These are phyloP conservation scores for Cerceris rybyensis DNA, from an alignment of 2,888 invertebrate genomes.

Conservation along the genomic window DNA sequence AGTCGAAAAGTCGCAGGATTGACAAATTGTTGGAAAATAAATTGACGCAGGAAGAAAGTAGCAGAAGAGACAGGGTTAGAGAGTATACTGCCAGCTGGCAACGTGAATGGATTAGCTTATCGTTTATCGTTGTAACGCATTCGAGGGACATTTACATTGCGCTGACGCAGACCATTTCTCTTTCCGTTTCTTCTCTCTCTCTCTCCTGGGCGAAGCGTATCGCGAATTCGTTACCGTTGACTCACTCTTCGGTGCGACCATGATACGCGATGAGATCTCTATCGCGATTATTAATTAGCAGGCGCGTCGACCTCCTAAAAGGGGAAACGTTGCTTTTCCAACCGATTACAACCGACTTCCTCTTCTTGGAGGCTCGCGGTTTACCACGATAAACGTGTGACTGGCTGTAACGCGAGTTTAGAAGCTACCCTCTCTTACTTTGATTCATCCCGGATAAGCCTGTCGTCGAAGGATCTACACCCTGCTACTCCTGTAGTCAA, in stretches of 20 bases:
- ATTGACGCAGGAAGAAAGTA: conserved; percentile 1
- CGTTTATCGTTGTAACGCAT: conserved; percentile 47
- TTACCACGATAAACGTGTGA: background rate
- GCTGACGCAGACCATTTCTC: conserved; percentile 37
- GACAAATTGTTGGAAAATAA: background rate
- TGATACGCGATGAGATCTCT: conserved; percentile 28
- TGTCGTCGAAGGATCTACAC: too few species aligned
- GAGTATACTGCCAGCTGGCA: conserved; percentile 42
- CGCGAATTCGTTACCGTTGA: conserved; percentile 46
- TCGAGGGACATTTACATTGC: conserved; percentile 53
- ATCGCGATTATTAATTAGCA: conserved; percentile 55
- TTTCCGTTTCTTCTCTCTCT: conserved; percentile 2
- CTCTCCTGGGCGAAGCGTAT: background rate
- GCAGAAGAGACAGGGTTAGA: conserved; percentile 12
- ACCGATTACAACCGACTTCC: background rate
- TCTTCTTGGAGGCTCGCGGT: background rate
- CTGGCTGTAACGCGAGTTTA: background rate
- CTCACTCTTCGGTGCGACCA: conserved; percentile 26
- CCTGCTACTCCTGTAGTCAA: too few species aligned
- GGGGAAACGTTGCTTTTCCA: conserved; percentile 1
- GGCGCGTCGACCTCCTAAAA: conserved; percentile 14
- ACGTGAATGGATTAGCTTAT: conserved; percentile 53
- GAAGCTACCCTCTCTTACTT: background rate
- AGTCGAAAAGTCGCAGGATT: too few species aligned
- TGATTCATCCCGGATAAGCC: too few species aligned